A percentile compares a stretch with the other conserved stretches of the same genome.
Conservation (phyloP, 1,140 invertebrate species). For the Thaumetopoea pityocampa region DNA sequence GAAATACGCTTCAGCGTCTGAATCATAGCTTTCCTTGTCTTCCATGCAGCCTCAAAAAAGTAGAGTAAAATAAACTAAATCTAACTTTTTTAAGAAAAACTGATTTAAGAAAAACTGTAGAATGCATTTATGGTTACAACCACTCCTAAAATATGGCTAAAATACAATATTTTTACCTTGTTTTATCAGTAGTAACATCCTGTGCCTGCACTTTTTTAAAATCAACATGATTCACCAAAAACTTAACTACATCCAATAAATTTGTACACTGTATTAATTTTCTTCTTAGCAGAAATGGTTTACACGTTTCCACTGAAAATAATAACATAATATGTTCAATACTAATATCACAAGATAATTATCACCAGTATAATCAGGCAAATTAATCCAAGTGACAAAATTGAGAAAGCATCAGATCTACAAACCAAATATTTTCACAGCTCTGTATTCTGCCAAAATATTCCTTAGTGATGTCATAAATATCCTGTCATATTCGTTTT, state of each 20-base stretch:
- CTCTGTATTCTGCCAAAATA: slow-evolving; percentile 66
- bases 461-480: slow-evolving; percentile 65
- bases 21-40: too few relatives aligned
- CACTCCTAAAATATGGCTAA: slow-evolving; percentile 1
- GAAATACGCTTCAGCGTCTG: too few relatives aligned
- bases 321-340: slow-evolving; percentile 3
- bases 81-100: too few relatives aligned
- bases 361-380: not conserved
- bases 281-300: slow-evolving; percentile 49
- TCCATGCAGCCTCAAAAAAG: too few relatives aligned
- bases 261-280: slow-evolving; percentile 56
- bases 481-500: slow-evolving; percentile 68
- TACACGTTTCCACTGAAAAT: slow-evolving; percentile 66
- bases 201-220: slow-evolving; percentile 39
- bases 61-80: too few relatives aligned
- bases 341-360: not conserved
- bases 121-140: not conserved
- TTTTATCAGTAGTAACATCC: slow-evolving; percentile 28
- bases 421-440: slow-evolving; percentile 62
- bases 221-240: slow-evolving; percentile 49
- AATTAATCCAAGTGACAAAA: not conserved
- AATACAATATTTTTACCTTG: slow-evolving; percentile 28
- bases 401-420: not conserved
- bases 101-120: not conserved
- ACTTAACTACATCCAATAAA: slow-evolving; percentile 54